Evolutionary conservation across 1,140 invertebrate genomes (phyloP).

Genomic region (Pseudobourletiella spinata): DNA sequence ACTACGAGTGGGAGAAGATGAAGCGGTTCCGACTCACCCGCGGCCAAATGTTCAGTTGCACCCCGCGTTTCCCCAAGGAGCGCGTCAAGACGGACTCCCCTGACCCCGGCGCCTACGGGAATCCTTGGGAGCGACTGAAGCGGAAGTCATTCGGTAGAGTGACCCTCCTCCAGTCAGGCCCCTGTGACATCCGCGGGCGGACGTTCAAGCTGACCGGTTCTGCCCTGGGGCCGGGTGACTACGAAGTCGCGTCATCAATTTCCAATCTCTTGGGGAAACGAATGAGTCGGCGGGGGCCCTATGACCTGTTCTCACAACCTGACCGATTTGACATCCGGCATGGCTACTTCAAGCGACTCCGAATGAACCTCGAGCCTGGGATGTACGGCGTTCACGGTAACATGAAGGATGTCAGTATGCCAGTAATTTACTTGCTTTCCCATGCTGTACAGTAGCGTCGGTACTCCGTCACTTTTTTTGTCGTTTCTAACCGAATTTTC

Average conservation of each 20-base stretch:
- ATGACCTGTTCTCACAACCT: neutral
- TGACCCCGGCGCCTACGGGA: slow-evolving; percentile 14
- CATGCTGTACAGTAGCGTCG: neutral
- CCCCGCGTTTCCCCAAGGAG: slow-evolving; percentile 2
- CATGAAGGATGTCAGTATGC: neutral
- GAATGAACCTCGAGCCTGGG: neutral
- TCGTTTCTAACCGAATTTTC: no score
- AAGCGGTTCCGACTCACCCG: neutral
- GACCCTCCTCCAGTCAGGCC: slow-evolving; percentile 8
- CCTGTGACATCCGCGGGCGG: slow-evolving; percentile 6
- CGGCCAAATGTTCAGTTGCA: slow-evolving; percentile 1
- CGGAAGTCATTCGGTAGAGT: neutral
- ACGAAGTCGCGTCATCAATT: neutral
- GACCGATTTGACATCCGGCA: neutral
- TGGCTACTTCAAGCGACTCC: neutral
- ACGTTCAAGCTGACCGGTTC: neutral
- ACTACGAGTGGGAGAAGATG: slow-evolving; percentile 1
- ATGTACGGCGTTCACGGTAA: neutral
- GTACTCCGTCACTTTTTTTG: no score
- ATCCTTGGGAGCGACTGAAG: slow-evolving; percentile 2
- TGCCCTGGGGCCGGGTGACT: neutral
- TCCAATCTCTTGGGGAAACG: neutral
- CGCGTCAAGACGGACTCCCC: neutral
- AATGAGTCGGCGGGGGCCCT: slow-evolving; percentile 1
- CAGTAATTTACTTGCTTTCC: neutral